A percentile compares a stretch with the other conserved stretches of the same genome.
These are phyloP conservation scores for Zaprionus lachaisei DNA, from an alignment of 1,140 invertebrate species.

Conservation along the genomic window DNA sequence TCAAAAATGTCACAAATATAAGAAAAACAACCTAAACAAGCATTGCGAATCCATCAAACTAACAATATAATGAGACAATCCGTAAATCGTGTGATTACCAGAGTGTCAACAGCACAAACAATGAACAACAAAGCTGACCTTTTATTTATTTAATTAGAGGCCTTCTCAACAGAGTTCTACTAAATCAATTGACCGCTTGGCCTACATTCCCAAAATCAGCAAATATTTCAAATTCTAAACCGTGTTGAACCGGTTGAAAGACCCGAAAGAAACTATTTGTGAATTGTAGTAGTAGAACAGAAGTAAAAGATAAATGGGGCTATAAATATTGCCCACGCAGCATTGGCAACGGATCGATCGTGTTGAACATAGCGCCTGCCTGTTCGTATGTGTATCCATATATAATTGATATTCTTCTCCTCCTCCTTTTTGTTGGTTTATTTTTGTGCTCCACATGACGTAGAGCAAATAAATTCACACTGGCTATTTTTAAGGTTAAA, in stretches of 20 bases:
- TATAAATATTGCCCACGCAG: conserved; percentile 34
- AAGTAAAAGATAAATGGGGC: conserved; percentile 20
- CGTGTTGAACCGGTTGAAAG: conserved; percentile 11
- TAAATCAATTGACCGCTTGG: conserved; percentile 7
- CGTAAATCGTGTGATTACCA: not conserved
- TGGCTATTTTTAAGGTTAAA: conserved; percentile 20
- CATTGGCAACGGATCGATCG: conserved; percentile 1
- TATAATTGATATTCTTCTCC: not conserved
- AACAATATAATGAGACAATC: not conserved
- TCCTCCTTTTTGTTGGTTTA: not conserved
- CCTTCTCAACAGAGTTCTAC: not conserved
- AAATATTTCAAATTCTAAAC: conserved; percentile 6
- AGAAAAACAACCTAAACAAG: not conserved
- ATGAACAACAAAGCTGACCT: not conserved
- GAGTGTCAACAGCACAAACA: not conserved
- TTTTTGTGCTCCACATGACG: conserved; percentile 15
- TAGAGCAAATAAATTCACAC: conserved; percentile 29
- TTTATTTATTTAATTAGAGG: not conserved
- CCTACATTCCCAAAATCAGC: conserved; percentile 14
- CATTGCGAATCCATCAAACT: not conserved
- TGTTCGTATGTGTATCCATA: not conserved
- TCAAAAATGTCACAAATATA: not conserved
- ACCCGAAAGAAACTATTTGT: conserved; percentile 21
- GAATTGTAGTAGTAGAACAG: not conserved
- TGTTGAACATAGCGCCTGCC: not conserved